phyloP scores from a whole-genome alignment of 2,888 invertebrate genomes.

The Tricholauxania praeusta region DNA sequence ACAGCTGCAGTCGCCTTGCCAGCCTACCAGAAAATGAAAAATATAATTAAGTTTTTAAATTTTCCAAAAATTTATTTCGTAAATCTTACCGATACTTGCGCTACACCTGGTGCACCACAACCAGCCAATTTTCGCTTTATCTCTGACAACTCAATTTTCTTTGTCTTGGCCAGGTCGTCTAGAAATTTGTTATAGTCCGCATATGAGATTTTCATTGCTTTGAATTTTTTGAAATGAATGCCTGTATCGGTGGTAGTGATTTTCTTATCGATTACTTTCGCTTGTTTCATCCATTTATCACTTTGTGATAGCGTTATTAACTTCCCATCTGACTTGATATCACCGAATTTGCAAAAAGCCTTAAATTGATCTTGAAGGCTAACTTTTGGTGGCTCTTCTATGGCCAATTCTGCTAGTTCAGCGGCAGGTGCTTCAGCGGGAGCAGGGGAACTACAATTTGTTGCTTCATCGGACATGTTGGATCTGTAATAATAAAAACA shows the following conservation, averaged over 20 bases:
- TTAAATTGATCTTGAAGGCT: slow-evolving; percentile 79
- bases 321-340: slow-evolving; percentile 87
- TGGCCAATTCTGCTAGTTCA: slow-evolving; percentile 64
- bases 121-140: slow-evolving; percentile 83
- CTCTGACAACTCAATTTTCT: slow-evolving; percentile 82
- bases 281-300: slow-evolving; percentile 96
- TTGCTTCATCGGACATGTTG: slow-evolving; percentile 57
- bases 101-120: slow-evolving; percentile 82
- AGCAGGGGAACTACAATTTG: slow-evolving; percentile 51
- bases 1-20: slow-evolving; percentile 68
- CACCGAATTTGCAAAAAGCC: slow-evolving; percentile 88
- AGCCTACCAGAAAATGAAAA: slow-evolving; percentile 54
- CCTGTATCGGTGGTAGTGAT: slow-evolving; percentile 92
- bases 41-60: background rate
- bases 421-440: slow-evolving; percentile 58
- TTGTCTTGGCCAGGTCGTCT: slow-evolving; percentile 86
- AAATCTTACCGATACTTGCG: slow-evolving; percentile 56
- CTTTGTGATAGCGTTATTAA: slow-evolving; percentile 88
- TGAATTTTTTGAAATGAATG: slow-evolving; percentile 89
- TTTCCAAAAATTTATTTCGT: background rate
- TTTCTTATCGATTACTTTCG: slow-evolving; percentile 85
- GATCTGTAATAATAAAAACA: slow-evolving; percentile 43
- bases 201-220: slow-evolving; percentile 80
- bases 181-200: slow-evolving; percentile 87
- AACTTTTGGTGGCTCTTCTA: slow-evolving; percentile 62